Percentiles rank a stretch among this genome's conserved stretches.
These are phyloP conservation scores for Pteruthius melanotis DNA, from an alignment of 2,113 vertebrate genomes.

Conservation along the genomic window DNA sequence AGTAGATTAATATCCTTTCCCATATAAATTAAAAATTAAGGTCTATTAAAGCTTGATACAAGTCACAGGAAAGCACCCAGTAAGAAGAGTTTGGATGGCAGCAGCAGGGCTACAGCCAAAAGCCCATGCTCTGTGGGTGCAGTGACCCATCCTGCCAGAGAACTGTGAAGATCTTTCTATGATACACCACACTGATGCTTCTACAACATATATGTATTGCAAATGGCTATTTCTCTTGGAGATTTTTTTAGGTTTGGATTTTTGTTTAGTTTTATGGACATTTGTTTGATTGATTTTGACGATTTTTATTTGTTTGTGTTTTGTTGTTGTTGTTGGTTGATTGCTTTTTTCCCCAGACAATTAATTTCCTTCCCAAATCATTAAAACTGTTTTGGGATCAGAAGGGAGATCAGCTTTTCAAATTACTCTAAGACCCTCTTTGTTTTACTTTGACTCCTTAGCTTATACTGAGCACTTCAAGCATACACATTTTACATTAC, in stretches of 20 bases:
- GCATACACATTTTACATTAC: neutral
- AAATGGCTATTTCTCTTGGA: neutral
- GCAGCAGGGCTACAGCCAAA: neutral
- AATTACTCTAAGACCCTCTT: neutral
- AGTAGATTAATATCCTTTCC: neutral
- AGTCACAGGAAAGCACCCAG: neutral
- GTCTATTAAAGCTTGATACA: neutral
- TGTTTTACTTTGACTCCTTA: neutral
- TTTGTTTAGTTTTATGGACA: neutral
- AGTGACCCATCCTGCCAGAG: neutral
- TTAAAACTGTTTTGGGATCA: neutral
- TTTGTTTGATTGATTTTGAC: neutral
- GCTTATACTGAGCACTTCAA: neutral
- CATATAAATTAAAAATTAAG: neutral
- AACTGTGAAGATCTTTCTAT: neutral
- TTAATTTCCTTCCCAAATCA: neutral
- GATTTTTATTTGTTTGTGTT: neutral
- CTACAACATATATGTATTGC: neutral
- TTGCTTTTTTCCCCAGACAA: accelerated
- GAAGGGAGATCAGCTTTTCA: neutral
- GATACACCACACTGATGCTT: neutral
- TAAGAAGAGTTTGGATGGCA: neutral
- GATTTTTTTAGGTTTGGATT: neutral
- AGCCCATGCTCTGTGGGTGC: neutral
- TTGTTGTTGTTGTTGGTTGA: neutral